These are phyloP conservation scores for Deroptyus accipitrinus DNA, from an alignment of 2,113 vertebrate genomes.

Conservation along the genomic window DNA sequence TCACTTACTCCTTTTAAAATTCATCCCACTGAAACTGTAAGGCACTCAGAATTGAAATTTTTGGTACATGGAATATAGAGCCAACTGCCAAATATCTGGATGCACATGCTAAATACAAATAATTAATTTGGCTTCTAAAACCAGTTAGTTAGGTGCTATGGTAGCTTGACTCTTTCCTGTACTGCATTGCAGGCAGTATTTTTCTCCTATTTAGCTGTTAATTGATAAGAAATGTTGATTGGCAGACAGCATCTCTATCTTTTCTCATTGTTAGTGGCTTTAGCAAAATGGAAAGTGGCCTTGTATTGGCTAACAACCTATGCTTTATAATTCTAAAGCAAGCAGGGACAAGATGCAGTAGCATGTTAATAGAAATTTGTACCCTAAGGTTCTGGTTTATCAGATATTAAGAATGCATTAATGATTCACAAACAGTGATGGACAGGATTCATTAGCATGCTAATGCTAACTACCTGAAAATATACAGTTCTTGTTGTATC, in stretches of 20 bases:
- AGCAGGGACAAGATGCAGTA: constrained; percentile 57
- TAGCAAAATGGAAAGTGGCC: constrained; percentile 42
- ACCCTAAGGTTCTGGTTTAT: constrained; percentile 58
- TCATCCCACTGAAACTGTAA: not conserved
- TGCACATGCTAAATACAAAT: not conserved
- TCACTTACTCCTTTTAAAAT: not conserved
- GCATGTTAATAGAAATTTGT: constrained; percentile 69
- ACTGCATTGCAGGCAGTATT: not conserved
- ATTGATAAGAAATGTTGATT: constrained; percentile 26
- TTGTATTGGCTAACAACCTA: constrained; percentile 31
- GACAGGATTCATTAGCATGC: constrained; percentile 54
- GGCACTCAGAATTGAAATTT: not conserved
- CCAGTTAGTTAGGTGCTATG: not conserved
- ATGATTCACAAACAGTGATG: constrained; percentile 17
- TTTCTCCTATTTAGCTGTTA: not conserved
- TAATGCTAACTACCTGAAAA: constrained; percentile 43
- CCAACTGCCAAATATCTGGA: not conserved
- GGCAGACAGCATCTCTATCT: constrained; percentile 21
- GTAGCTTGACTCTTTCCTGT: not conserved
- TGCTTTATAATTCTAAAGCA: constrained; percentile 57
- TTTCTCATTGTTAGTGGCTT: constrained; percentile 46
- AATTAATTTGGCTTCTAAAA: not conserved
- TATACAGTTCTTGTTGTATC: not conserved
- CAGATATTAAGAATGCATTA: constrained; percentile 64
- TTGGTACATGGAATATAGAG: not conserved